Conservation (phyloP, 1,140 invertebrate species). For the Aphis gossypii region DNA sequence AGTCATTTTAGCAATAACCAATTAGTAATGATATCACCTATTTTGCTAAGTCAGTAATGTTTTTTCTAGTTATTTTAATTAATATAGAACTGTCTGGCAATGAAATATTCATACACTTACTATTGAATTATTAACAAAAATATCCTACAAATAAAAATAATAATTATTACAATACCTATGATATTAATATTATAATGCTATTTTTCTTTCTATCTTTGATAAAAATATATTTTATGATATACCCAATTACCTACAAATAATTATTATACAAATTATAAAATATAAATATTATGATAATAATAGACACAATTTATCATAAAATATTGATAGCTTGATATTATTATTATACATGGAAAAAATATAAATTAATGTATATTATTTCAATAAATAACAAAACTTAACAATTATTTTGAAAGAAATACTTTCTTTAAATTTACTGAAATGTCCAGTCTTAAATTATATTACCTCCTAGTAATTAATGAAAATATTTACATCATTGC, state of each 20-base stretch:
- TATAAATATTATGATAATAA: background rate
- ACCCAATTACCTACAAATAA: background rate
- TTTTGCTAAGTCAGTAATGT: background rate
- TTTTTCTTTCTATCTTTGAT: too few species aligned
- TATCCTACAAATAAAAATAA: background rate
- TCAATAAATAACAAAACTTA: background rate
- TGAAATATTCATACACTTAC: background rate
- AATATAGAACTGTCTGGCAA: background rate
- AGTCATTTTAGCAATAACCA: background rate
- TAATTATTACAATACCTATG: background rate
- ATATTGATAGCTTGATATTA: background rate
- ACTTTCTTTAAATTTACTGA: background rate
- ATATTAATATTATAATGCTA: background rate
- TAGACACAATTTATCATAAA: background rate
- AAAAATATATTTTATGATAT: background rate
- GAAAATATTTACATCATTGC: background rate
- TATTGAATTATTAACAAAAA: background rate
- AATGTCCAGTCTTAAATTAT: background rate
- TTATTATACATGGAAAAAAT: background rate
- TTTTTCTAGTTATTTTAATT: background rate
- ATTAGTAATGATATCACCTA: background rate
- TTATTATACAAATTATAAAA: background rate
- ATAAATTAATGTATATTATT: constrained; percentile 9
- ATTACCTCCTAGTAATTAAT: background rate
- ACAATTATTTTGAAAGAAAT: background rate